A percentile compares a stretch with the other conserved stretches of the same genome.
Evolutionary conservation across 2,888 invertebrate species (phyloP).

Genomic region (Anthoptus insignis): DNA sequence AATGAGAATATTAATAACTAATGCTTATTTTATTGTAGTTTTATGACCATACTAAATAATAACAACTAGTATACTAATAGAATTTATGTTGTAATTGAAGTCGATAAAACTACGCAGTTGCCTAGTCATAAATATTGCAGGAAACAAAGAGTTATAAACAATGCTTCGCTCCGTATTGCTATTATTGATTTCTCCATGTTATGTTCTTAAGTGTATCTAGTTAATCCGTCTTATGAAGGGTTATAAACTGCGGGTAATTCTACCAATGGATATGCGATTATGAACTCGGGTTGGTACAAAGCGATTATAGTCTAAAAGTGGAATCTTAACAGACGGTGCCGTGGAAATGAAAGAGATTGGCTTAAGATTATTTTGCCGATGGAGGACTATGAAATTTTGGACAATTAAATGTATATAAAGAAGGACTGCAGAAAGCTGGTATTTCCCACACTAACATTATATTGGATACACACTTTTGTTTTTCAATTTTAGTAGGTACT

Average conservation of each 20-base stretch:
- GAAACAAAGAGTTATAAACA: slow-evolving; percentile 27
- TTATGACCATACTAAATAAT: background rate
- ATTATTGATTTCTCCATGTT: slow-evolving; percentile 23
- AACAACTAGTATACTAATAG: background rate
- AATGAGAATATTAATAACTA: background rate
- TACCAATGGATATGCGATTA: background rate
- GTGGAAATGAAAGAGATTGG: too few relatives aligned
- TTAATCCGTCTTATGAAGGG: background rate
- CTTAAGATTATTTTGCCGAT: too few relatives aligned
- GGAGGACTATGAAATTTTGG: too few relatives aligned
- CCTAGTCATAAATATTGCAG: slow-evolving; percentile 21
- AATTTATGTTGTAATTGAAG: slow-evolving; percentile 13
- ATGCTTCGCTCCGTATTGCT: slow-evolving; percentile 15
- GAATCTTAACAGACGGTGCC: too few relatives aligned
- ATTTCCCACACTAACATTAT: too few relatives aligned
- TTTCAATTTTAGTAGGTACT: too few relatives aligned
- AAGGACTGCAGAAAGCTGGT: too few relatives aligned
- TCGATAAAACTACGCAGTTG: slow-evolving; percentile 26
- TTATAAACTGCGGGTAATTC: background rate
- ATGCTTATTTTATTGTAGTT: background rate
- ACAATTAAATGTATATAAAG: too few relatives aligned
- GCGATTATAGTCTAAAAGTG: background rate
- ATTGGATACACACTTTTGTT: too few relatives aligned
- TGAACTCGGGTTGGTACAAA: too few relatives aligned
- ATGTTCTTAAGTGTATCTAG: slow-evolving; percentile 5